A percentile compares a stretch with the other conserved stretches of the same genome.
Conservation (phyloP, 2,797 vertebrate genomes). For the Gymnocypris eckloni region DNA sequence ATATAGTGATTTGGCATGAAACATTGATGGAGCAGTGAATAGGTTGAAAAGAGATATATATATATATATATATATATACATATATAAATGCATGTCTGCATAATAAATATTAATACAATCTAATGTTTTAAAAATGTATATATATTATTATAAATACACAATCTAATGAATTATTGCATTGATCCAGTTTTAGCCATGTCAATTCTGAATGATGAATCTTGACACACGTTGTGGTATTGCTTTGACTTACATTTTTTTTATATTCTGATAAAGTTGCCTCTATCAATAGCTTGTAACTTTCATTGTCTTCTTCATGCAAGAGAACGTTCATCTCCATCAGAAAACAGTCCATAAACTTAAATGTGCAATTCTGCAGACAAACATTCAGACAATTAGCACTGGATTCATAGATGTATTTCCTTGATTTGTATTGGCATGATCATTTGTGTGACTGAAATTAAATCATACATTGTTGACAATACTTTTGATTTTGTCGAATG, state of each 20-base stretch:
- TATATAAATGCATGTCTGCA: too few species aligned
- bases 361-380: conserved; percentile 65
- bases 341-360: conserved; percentile 70
- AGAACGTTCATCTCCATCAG: conserved; percentile 74
- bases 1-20: too few species aligned
- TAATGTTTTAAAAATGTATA: neutral
- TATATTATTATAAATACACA: too few species aligned
- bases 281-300: neutral
- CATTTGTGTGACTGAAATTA: neutral
- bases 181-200: neutral
- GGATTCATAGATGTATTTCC: too few species aligned
- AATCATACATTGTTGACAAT: neutral
- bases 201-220: neutral
- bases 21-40: too few species aligned
- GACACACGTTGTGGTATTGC: neutral
- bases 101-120: too few species aligned
- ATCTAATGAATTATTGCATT: too few species aligned
- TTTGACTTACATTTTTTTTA: conserved; percentile 3
- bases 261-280: fast-evolving
- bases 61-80: too few species aligned
- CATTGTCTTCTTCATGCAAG: conserved; percentile 58
- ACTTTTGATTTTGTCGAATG: neutral
- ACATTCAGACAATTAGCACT: neutral
- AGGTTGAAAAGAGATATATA: too few species aligned
- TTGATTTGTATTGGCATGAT: neutral